phyloP scores from a whole-genome alignment of 1,140 invertebrate genomes.

The Drosophila bocqueti region DNA sequence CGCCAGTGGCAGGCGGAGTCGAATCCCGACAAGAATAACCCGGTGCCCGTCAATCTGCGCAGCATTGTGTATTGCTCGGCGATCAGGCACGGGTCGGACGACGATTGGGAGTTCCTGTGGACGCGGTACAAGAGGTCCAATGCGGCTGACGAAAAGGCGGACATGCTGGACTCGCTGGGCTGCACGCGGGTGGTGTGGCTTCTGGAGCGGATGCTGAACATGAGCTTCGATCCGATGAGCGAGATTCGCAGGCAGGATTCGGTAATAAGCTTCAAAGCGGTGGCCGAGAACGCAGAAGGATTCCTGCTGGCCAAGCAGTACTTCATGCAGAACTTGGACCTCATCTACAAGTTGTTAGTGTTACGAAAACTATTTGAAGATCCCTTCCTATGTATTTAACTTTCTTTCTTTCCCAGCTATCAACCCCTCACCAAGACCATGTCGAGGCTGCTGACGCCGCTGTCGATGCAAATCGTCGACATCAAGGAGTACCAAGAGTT shows the following conservation, averaged over 20 bases:
- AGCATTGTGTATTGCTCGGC: conserved; percentile 91
- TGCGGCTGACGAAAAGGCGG: conserved; percentile 88
- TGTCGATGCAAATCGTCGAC: conserved; percentile 85
- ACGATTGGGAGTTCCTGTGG: conserved; percentile 93
- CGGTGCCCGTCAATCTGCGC: conserved; percentile 91
- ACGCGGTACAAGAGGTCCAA: conserved; percentile 89
- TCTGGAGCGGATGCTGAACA: conserved; percentile 88
- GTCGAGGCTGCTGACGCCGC: conserved; percentile 74
- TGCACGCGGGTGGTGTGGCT: conserved; percentile 90
- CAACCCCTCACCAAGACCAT: conserved; percentile 79
- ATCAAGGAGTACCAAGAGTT: conserved; percentile 84
- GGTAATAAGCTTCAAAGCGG: conserved; percentile 86
- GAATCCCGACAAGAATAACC: conserved; percentile 86
- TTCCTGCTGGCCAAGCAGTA: conserved; percentile 88
- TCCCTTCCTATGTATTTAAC: too few species aligned
- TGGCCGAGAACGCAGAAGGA: conserved; percentile 86
- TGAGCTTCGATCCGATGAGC: conserved; percentile 86
- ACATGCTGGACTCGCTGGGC: conserved; percentile 88
- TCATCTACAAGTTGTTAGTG: conserved; percentile 87
- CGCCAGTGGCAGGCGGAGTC: conserved; percentile 87
- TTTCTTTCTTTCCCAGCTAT: conserved; percentile 71
- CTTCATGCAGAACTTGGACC: conserved; percentile 86
- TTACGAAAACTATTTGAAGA: too few species aligned
- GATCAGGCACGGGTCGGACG: conserved; percentile 88
- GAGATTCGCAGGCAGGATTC: conserved; percentile 90